A percentile compares a stretch with the other conserved stretches of the same genome.
Evolutionary conservation across 2,888 invertebrate genomes (phyloP).

Genomic region (Branchipolynoe longqiensis): DNA sequence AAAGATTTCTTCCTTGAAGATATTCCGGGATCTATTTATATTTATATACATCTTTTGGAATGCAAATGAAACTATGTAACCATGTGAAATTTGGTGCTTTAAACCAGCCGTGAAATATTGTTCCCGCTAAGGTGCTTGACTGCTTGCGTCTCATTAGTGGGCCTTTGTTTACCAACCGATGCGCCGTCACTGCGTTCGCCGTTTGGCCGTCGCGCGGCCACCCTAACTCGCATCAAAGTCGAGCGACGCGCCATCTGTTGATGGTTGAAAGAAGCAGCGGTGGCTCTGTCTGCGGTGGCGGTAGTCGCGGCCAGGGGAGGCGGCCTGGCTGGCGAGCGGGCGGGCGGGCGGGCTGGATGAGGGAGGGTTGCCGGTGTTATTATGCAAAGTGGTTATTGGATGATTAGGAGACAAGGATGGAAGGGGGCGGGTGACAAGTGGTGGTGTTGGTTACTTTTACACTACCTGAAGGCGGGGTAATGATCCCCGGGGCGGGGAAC

Average conservation of each 20-base stretch:
- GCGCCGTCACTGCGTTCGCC: not conserved
- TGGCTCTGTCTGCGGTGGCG: not conserved
- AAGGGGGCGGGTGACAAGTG: slow-evolving; percentile 36
- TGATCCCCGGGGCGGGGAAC: too few relatives aligned
- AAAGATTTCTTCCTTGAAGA: too few relatives aligned
- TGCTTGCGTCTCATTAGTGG: slow-evolving; percentile 42
- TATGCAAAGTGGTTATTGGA: slow-evolving; percentile 1
- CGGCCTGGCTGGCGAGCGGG: not conserved
- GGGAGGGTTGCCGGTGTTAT: not conserved
- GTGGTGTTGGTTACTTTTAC: slow-evolving; percentile 14
- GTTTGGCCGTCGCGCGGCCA: slow-evolving; percentile 34
- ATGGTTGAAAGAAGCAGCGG: not conserved
- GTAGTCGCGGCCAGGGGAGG: not conserved
- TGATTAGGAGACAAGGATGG: slow-evolving; percentile 30
- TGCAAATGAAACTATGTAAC: too few relatives aligned
- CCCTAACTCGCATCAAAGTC: not conserved
- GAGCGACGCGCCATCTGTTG: not conserved
- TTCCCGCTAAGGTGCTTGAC: too few relatives aligned
- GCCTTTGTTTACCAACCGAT: slow-evolving; percentile 23
- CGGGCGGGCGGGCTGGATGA: not conserved
- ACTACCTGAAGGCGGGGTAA: not conserved
- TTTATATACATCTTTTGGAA: too few relatives aligned
- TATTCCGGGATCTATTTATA: too few relatives aligned
- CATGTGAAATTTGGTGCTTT: too few relatives aligned
- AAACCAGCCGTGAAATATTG: too few relatives aligned